These are phyloP conservation scores for Rhinolophus ferrumequinum DNA, from an alignment of 2,113 vertebrate species.

Conservation along the genomic window DNA sequence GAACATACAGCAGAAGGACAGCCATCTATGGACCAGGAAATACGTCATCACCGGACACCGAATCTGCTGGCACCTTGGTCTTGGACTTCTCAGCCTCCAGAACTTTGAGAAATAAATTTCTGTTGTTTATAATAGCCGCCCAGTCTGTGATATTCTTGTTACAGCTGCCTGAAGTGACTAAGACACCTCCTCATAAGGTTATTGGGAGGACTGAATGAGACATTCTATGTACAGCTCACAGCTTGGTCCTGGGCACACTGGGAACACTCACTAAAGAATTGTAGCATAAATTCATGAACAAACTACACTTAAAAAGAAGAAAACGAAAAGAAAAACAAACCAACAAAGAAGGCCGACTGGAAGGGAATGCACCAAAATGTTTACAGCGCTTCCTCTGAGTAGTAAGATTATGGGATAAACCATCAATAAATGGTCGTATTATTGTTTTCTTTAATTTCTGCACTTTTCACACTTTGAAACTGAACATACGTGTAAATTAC, in stretches of 20 bases:
- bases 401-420: neutral
- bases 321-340: neutral
- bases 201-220: neutral
- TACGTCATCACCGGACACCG: neutral
- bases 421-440: neutral
- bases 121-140: neutral
- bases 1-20: neutral
- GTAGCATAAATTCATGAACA: neutral
- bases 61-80: neutral
- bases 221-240: neutral
- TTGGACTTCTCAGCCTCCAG: neutral
- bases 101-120: neutral
- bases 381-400: neutral
- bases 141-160: neutral
- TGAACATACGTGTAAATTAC: neutral
- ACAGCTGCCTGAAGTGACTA: neutral
- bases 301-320: neutral
- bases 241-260: neutral
- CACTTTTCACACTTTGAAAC: conserved; percentile 9
- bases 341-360: neutral
- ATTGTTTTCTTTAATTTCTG: neutral
- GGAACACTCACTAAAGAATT: neutral
- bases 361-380: neutral
- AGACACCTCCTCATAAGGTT: neutral
- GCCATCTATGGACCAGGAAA: neutral